Conservation (phyloP, 2,797 vertebrate genomes). For the Naso thynnoides region DNA sequence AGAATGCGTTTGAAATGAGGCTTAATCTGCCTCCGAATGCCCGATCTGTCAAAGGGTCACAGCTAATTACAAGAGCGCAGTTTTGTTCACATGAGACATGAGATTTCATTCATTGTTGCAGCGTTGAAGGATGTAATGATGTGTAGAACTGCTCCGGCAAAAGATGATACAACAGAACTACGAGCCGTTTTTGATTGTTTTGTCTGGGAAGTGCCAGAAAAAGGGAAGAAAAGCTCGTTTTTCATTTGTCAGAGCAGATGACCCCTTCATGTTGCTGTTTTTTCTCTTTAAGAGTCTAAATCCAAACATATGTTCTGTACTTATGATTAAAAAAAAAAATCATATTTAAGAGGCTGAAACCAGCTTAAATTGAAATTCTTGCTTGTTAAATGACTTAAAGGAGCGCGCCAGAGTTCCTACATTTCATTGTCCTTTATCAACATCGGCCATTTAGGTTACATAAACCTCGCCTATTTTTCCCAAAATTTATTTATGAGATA, state of each 20-base stretch:
- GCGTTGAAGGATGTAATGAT: background rate
- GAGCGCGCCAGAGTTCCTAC: too few species aligned
- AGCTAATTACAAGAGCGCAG: constrained; percentile 39
- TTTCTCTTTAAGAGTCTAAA: background rate
- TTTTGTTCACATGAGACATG: constrained; percentile 12
- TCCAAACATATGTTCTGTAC: background rate
- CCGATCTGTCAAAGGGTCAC: constrained; percentile 23
- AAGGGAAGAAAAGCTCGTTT: too few species aligned
- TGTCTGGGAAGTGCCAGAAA: too few species aligned
- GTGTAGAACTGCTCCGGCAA: background rate
- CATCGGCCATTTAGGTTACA: too few species aligned
- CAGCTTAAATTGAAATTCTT: background rate
- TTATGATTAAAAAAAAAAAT: background rate
- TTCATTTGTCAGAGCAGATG: too few species aligned
- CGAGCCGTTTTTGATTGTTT: background rate
- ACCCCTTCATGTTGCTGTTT: too few species aligned
- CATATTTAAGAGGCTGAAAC: background rate
- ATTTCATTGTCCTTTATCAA: too few species aligned
- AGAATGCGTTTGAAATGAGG: constrained; percentile 29
- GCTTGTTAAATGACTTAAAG: background rate
- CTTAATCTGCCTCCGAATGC: constrained; percentile 33
- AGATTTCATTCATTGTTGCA: constrained; percentile 2
- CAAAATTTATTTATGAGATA: too few species aligned
- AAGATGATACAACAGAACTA: background rate
- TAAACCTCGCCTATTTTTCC: too few species aligned